Evolutionary conservation across 2,888 invertebrate species (phyloP).

Genomic region (Arenicola marina): DNA sequence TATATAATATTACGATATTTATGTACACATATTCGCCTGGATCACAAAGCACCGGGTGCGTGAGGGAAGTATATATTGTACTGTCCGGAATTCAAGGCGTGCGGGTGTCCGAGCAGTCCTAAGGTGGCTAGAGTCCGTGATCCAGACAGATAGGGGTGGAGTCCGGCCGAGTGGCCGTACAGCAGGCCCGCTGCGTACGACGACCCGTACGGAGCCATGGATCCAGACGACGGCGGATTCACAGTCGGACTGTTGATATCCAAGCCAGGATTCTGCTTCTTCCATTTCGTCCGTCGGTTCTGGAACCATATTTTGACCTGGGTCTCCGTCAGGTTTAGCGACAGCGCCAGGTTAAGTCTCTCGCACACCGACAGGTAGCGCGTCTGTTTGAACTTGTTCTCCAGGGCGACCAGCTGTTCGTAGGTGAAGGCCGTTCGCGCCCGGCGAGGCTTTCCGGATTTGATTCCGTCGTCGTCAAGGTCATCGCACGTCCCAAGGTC

Average conservation of each 20-base stretch:
- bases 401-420: conserved; percentile 92
- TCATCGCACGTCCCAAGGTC: background rate
- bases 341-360: conserved; percentile 90
- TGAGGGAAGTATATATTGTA: conserved; percentile 28
- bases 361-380: conserved; percentile 98
- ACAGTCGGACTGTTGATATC: conserved; percentile 71
- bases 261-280: conserved; percentile 98
- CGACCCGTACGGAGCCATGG: conserved; percentile 12
- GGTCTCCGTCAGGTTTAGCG: conserved; percentile 93
- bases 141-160: conserved; percentile 16
- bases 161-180: conserved; percentile 21
- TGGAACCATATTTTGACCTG: conserved; percentile 70
- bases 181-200: conserved; percentile 14
- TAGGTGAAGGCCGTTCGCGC: conserved; percentile 98
- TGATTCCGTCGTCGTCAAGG: background rate
- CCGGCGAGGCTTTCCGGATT: conserved; percentile 73
- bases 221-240: background rate
- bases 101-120: conserved; percentile 13
- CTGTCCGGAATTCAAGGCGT: conserved; percentile 13
- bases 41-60: conserved; percentile 18
- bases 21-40: too few relatives aligned
- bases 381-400: conserved; percentile 95
- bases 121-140: conserved; percentile 7
- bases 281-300: conserved; percentile 94
- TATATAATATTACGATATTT: too few relatives aligned